A percentile compares a stretch with the other conserved stretches of the same genome.
Conservation (phyloP, 1,140 invertebrate genomes). For the Pseudomyrmex flavicornis region DNA sequence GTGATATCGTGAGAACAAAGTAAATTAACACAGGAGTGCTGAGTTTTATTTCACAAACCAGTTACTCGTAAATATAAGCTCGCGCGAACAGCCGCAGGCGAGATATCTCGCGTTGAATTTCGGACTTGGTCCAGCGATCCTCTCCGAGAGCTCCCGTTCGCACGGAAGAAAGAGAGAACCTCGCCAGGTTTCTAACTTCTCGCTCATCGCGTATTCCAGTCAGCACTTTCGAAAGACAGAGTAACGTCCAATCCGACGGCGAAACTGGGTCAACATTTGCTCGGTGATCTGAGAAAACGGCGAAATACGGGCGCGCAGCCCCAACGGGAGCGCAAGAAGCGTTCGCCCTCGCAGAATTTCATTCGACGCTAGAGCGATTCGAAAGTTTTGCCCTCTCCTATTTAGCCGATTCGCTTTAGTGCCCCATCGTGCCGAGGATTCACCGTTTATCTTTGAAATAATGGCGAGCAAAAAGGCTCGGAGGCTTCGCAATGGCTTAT, state of each 20-base stretch:
- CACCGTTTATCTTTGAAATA: conserved; percentile 54
- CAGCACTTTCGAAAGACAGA: conserved; percentile 71
- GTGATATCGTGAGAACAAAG: too few relatives aligned
- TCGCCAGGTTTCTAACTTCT: conserved; percentile 49
- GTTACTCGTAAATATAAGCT: conserved; percentile 16
- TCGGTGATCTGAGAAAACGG: conserved; percentile 72
- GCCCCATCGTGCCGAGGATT: conserved; percentile 27
- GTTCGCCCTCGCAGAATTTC: conserved; percentile 46
- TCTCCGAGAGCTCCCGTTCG: background rate
- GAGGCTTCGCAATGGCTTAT: conserved; percentile 49
- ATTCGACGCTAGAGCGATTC: conserved; percentile 57
- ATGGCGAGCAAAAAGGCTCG: conserved; percentile 49
- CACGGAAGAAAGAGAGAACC: conserved; percentile 34
- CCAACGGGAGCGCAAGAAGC: conserved; percentile 53
- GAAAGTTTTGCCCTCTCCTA: conserved; percentile 41
- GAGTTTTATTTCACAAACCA: conserved; percentile 8
- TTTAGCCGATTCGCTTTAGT: conserved; percentile 11
- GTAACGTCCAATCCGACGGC: conserved; percentile 68
- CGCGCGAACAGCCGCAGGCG: conserved; percentile 9
- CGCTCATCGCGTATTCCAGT: conserved; percentile 72
- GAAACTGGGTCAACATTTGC: conserved; percentile 72
- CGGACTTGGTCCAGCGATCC: conserved; percentile 16
- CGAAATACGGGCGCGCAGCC: conserved; percentile 65
- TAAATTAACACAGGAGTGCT: too few relatives aligned
- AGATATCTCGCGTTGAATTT: conserved; percentile 32